Percentiles rank a stretch among this genome's conserved stretches.
phyloP scores from a whole-genome alignment of 2,888 invertebrate genomes.

The Lepidocyrtoides sp. region DNA sequence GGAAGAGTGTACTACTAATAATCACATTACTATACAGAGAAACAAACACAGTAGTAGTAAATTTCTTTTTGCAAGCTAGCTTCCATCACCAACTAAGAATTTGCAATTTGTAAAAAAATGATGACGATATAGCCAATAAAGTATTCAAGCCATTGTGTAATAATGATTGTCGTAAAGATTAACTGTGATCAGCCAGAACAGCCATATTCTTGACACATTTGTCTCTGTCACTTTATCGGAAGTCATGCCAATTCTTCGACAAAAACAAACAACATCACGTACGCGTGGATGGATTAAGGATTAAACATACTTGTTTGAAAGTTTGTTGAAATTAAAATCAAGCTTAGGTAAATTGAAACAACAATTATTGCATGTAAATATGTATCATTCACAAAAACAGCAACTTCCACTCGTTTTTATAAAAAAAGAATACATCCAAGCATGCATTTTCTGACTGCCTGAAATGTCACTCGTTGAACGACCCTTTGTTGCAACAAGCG shows the following conservation, averaged over 20 bases:
- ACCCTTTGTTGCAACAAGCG: neutral
- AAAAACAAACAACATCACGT: neutral
- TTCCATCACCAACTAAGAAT: neutral
- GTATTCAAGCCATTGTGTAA: slow-evolving; percentile 1
- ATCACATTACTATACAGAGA: neutral
- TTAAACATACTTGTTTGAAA: too few species aligned
- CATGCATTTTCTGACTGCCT: too few species aligned
- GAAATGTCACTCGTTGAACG: neutral
- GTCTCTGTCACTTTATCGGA: slow-evolving; percentile 50
- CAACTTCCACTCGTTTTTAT: too few species aligned
- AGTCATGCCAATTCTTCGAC: slow-evolving; percentile 15
- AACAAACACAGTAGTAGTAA: neutral
- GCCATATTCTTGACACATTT: slow-evolving; percentile 36
- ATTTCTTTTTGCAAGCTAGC: neutral
- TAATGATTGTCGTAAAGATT: neutral
- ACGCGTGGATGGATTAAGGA: neutral
- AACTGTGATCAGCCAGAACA: slow-evolving; percentile 25
- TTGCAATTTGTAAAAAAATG: neutral
- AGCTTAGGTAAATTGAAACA: too few species aligned
- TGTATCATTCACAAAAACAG: neutral
- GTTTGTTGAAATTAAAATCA: too few species aligned
- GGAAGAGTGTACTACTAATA: neutral
- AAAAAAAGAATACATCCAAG: too few species aligned
- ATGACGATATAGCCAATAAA: slow-evolving; percentile 13
- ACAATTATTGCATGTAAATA: neutral